Base-by-base conservation (phyloP, 2,113 vertebrate genomes). In the Ptychochromis oligacanthus region DNA sequence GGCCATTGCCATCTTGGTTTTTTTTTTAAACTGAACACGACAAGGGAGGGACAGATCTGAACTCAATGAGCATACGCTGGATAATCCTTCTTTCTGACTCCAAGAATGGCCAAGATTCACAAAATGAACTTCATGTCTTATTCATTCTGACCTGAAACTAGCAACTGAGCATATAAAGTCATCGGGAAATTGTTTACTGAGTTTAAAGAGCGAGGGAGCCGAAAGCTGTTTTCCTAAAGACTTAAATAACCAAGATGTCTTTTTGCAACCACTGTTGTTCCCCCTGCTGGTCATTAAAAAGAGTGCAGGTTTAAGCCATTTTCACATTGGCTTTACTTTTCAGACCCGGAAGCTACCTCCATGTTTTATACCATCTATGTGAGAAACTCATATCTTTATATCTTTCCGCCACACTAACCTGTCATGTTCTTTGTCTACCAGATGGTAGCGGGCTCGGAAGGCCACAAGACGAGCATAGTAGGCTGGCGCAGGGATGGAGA, bases 351-450 rank as follows among this genome's bases (percentile, higher is more conserved):
- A 56, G 11, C 11, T 24, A 22, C 4, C 5, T 56, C 10, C 55
- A 24, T 11, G 4, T 24, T 56, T 56, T 56, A 6, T 24, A 56
- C n/a, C 4, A 17, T 22, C 20, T 56, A 22, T 56, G 11, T 13
- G 12, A 24, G 11, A 13, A 22, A 56, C 54, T 54, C 10, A 12
- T 70, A 15, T 18, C 9, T 28, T 22, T 49, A 38, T 67, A 7
- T 67, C 40, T 67, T 75, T 43, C 0, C 20, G 58, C 14, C 56
- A 9, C 74, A 75, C 87, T 94, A 85, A 99, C 98, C 98, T 99
- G 97, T 99, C 98, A 77, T 99, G 98, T 92, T 99, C 98, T 94
- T 99, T 99, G 96, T 99, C 98, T 95, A 99, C 98, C n/a, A 99
- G 96, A 93, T 99, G 98, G 90, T 99, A 99, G 82, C 98, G 97